Evolutionary conservation across 2,113 vertebrate species (phyloP).

Genomic region (Scortum barcoo): DNA sequence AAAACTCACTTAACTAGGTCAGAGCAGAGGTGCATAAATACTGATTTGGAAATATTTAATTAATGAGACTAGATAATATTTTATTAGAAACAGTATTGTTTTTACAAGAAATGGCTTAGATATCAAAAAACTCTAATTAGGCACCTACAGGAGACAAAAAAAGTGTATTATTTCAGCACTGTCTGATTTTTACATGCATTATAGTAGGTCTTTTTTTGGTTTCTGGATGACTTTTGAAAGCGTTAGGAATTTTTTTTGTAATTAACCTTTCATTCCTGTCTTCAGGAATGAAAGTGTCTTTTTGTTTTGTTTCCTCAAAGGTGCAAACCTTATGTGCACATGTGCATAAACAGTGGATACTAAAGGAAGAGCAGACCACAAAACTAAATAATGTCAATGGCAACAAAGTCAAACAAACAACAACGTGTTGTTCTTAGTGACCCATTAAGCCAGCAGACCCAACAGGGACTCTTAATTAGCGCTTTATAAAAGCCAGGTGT

Average conservation of each 20-base stretch:
- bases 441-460: constrained; percentile 7
- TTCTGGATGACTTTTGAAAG: not conserved
- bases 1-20: not conserved
- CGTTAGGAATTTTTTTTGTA: not conserved
- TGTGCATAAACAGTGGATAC: too few relatives aligned
- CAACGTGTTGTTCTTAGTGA: not conserved
- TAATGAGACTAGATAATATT: not conserved
- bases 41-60: not conserved
- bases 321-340: not conserved
- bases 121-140: not conserved
- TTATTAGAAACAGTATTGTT: too few relatives aligned
- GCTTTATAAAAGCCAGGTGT: constrained; percentile 15
- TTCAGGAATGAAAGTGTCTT: not conserved
- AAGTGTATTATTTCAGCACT: not conserved
- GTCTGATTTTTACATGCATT: not conserved
- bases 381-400: not conserved
- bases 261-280: not conserved
- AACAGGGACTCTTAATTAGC: constrained; percentile 17
- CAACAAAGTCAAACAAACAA: constrained; percentile 5
- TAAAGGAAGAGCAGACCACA: not conserved
- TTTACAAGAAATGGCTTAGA: not conserved
- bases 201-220: too few relatives aligned
- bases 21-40: not conserved
- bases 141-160: not conserved
- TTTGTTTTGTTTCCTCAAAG: not conserved